phyloP scores from a whole-genome alignment of 2,888 invertebrate species.

The Hyposoter dolosus region DNA sequence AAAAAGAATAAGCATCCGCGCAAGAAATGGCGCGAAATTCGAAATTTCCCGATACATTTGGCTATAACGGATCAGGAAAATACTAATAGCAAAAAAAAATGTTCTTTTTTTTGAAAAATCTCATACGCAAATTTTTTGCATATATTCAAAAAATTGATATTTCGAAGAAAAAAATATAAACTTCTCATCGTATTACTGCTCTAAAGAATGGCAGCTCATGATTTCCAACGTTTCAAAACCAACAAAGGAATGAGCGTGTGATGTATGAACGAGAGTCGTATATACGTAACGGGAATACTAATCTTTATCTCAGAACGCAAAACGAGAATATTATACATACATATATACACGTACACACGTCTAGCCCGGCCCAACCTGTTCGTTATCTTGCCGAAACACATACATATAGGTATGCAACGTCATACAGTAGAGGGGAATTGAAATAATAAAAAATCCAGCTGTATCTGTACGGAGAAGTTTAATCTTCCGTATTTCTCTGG shows the following conservation, averaged over 20 bases:
- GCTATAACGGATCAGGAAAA: not conserved
- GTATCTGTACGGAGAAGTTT: not conserved
- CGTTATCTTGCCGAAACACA: not conserved
- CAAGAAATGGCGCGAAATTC: not conserved
- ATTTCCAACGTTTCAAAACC: not conserved
- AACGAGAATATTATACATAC: not conserved
- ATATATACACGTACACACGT: not conserved
- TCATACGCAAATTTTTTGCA: not conserved
- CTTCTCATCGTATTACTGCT: not conserved
- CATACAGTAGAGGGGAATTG: not conserved
- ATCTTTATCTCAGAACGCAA: not conserved
- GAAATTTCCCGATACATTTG: not conserved
- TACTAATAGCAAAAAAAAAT: not conserved
- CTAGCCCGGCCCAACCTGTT: not conserved
- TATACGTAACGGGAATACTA: conserved; percentile 2
- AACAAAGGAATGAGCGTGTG: not conserved
- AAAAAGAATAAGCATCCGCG: no score
- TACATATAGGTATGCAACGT: not conserved
- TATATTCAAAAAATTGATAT: not conserved
- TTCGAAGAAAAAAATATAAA: not conserved
- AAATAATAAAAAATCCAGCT: not conserved
- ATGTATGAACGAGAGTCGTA: not conserved
- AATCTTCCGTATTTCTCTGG: not conserved
- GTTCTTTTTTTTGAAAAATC: not conserved
- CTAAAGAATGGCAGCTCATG: not conserved